Conservation (phyloP, 2,113 vertebrate species). For the Ciconia boyciana region DNA sequence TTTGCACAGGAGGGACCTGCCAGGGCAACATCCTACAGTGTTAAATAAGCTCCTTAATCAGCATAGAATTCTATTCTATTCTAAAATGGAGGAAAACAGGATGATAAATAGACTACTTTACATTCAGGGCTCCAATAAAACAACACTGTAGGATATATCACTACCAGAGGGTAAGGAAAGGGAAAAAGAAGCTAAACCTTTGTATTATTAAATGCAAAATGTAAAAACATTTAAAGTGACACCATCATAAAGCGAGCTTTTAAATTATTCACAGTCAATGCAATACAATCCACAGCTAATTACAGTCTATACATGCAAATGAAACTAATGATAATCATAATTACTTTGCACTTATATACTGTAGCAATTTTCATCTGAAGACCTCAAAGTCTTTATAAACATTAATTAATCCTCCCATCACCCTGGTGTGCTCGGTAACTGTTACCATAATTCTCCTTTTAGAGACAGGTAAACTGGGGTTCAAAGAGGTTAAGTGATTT, state of each 20-base stretch:
- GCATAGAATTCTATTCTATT: neutral
- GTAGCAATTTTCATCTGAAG: slow-evolving; percentile 50
- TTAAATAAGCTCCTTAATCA: neutral
- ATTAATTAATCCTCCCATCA: slow-evolving; percentile 54
- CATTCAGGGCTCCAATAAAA: neutral
- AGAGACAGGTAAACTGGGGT: neutral
- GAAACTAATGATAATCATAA: slow-evolving; percentile 58
- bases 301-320: slow-evolving; percentile 60
- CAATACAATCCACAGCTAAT: slow-evolving; percentile 64
- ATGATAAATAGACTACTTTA: neutral
- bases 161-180: neutral
- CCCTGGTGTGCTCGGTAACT: neutral
- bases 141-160: neutral
- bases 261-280: slow-evolving; percentile 57
- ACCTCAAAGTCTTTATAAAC: slow-evolving; percentile 53
- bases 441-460: neutral
- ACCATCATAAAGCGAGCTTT: slow-evolving; percentile 20
- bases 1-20: neutral
- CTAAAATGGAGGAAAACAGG: neutral
- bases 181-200: neutral
- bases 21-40: neutral
- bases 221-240: slow-evolving; percentile 38
- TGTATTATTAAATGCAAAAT: slow-evolving; percentile 5
- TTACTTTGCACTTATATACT: slow-evolving; percentile 57
- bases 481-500: neutral